These are phyloP conservation scores for Acrossocheilus fasciatus DNA, from an alignment of 2,797 vertebrate genomes.

Conservation along the genomic window DNA sequence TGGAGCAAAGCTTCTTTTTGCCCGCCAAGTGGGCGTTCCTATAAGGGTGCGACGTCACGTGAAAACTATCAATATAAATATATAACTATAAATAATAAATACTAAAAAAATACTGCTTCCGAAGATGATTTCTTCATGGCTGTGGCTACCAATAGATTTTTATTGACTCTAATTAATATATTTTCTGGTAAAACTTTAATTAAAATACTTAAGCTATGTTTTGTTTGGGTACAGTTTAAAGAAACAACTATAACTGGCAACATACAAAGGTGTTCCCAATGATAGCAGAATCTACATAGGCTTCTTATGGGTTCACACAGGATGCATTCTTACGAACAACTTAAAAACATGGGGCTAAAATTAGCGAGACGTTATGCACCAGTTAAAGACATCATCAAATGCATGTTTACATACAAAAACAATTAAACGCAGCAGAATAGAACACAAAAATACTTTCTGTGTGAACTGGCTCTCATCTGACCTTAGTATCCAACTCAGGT, in stretches of 20 bases:
- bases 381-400: not conserved
- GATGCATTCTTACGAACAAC: not conserved
- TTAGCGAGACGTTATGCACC: not conserved
- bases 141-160: not conserved
- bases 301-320: not conserved
- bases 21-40: too few species aligned
- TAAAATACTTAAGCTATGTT: not conserved
- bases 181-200: not conserved
- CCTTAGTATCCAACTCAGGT: not conserved
- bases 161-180: not conserved
- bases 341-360: not conserved
- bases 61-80: not conserved
- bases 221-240: not conserved
- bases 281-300: not conserved
- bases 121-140: not conserved
- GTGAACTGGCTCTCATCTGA: not conserved
- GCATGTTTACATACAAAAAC: not conserved
- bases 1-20: too few species aligned
- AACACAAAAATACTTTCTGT: not conserved
- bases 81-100: not conserved
- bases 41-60: too few species aligned
- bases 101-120: not conserved
- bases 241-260: not conserved
- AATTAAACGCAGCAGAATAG: not conserved
- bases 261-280: not conserved